Percentiles rank a stretch among this genome's conserved stretches.
Conservation (phyloP, 1,140 invertebrate genomes). For the Rhagoletis zephyria region DNA sequence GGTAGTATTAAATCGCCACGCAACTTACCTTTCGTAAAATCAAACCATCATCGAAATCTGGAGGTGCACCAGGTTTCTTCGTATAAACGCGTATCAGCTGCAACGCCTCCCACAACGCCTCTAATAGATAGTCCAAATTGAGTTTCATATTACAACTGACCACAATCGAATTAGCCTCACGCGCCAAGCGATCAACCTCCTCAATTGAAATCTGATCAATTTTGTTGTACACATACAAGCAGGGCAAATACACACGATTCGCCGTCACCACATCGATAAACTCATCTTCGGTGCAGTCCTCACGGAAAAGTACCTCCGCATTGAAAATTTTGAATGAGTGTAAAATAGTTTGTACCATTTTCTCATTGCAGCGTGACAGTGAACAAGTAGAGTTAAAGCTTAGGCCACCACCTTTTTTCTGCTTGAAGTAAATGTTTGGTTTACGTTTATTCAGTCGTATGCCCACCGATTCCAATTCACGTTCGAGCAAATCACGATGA, state of each 20-base stretch:
- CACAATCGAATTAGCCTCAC: conserved; percentile 91
- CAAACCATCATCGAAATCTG: conserved; percentile 94
- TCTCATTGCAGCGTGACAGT: conserved; percentile 95
- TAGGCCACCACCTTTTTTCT: conserved; percentile 98
- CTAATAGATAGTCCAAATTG: conserved; percentile 95
- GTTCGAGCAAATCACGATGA: conserved; percentile 90
- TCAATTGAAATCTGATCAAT: conserved; percentile 99
- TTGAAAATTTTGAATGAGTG: conserved; percentile 99
- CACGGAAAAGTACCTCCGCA: conserved; percentile 96
- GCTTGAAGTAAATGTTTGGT: conserved; percentile 98
- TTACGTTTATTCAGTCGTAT: conserved; percentile 94
- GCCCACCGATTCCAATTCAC: conserved; percentile 95
- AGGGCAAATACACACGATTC: conserved; percentile 97
- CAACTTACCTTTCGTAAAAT: conserved; percentile 84
- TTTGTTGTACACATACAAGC: conserved; percentile 99
- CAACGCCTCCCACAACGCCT: conserved; percentile 94
- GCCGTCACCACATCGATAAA: conserved; percentile 99
- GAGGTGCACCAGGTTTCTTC: conserved; percentile 96
- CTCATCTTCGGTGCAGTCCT: conserved; percentile 96
- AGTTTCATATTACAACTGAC: conserved; percentile 99
- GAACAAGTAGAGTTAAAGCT: conserved; percentile 98
- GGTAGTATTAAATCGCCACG: background rate
- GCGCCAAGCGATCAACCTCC: conserved; percentile 95
- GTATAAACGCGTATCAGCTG: conserved; percentile 96
- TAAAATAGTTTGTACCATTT: conserved; percentile 97